Percentiles rank a stretch among this genome's conserved stretches.
These are phyloP conservation scores for Torymus texanus DNA, from an alignment of 2,888 invertebrate species.

Conservation along the genomic window DNA sequence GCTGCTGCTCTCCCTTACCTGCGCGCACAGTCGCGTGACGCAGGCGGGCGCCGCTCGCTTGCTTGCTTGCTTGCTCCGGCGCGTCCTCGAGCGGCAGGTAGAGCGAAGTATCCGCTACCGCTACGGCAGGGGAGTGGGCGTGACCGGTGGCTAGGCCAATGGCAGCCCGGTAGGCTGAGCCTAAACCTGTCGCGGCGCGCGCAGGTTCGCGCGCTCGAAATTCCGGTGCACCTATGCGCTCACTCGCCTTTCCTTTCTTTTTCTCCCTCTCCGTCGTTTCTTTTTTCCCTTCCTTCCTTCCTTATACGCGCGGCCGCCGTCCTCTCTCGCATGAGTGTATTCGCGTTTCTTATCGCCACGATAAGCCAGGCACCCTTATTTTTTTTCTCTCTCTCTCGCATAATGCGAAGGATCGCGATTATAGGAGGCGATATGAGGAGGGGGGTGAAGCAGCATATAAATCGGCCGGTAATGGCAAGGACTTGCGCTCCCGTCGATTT, in stretches of 20 bases:
- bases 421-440: no score
- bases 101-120: slow-evolving; percentile 29
- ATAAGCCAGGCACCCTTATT: no score
- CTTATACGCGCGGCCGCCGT: not conserved
- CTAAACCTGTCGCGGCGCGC: slow-evolving; percentile 66
- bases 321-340: no score
- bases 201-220: slow-evolving; percentile 58
- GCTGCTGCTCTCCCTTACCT: no score
- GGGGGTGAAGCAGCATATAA: not conserved
- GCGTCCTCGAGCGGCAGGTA: slow-evolving; percentile 56
- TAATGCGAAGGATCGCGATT: no score
- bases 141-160: slow-evolving; percentile 72
- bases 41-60: not conserved
- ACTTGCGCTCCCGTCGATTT: slow-evolving; percentile 22
- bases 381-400: no score
- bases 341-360: no score
- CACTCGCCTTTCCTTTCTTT: not conserved
- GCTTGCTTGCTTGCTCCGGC: not conserved
- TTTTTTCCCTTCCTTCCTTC: not conserved
- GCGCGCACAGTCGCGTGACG: slow-evolving; percentile 10
- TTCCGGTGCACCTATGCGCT: slow-evolving; percentile 53
- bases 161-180: slow-evolving; percentile 69
- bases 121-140: slow-evolving; percentile 67
- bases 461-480: not conserved
- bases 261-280: not conserved